phyloP scores from a whole-genome alignment of 2,113 vertebrate species.

The Acrocephalus arundinaceus region DNA sequence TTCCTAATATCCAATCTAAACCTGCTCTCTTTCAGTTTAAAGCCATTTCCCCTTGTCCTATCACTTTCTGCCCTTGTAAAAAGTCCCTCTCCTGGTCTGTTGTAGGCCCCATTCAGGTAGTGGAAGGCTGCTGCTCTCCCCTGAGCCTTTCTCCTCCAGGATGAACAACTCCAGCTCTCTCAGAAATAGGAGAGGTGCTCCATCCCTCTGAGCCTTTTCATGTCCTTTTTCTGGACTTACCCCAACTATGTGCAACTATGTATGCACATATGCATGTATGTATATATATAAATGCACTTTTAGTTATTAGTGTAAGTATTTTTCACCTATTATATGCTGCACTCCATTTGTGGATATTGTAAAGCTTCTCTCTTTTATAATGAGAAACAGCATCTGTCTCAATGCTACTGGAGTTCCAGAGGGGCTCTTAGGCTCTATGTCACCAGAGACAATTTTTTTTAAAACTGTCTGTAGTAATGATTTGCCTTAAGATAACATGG shows the following conservation, averaged over 20 bases:
- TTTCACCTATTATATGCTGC: not conserved
- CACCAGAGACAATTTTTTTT: not conserved
- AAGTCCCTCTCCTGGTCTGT: not conserved
- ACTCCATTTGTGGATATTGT: not conserved
- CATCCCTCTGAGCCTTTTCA: not conserved
- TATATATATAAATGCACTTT: not conserved
- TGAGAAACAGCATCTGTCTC: not conserved
- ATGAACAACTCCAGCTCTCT: not conserved
- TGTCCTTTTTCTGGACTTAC: not conserved
- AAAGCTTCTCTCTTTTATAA: not conserved
- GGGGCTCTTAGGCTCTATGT: not conserved
- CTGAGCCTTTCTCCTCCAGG: not conserved
- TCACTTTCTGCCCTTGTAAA: not conserved
- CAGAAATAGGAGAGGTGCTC: not conserved
- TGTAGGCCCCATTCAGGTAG: not conserved
- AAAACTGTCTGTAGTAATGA: not conserved
- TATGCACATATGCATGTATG: not conserved
- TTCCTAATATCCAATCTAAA: not conserved
- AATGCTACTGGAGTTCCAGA: not conserved
- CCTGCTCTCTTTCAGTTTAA: not conserved
- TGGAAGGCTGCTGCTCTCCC: not conserved
- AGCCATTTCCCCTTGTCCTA: not conserved
- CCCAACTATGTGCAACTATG: not conserved
- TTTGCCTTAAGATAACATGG: not conserved
- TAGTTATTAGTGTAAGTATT: not conserved